A percentile compares a stretch with the other conserved stretches of the same genome.
These are phyloP conservation scores for Bos javanicus DNA, from an alignment of 2,113 vertebrate genomes.

Conservation along the genomic window DNA sequence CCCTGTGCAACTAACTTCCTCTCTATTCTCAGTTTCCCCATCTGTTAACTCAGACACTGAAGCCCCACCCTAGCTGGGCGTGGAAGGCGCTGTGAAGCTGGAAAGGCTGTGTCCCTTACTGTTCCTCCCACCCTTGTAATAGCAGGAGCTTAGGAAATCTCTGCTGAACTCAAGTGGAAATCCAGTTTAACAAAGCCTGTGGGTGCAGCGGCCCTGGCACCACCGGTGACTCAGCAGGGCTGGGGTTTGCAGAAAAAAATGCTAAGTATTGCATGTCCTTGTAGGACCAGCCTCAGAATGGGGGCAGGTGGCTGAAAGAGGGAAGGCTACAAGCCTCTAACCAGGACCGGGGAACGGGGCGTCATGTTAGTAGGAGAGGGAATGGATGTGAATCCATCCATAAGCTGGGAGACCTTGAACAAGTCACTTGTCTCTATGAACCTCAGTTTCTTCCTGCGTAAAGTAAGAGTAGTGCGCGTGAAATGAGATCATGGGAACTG, in stretches of 20 bases:
- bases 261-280: neutral
- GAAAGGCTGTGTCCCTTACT: neutral
- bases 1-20: neutral
- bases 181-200: slow-evolving; percentile 1
- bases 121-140: neutral
- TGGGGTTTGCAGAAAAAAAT: neutral
- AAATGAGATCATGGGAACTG: neutral
- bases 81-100: neutral
- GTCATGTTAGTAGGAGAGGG: neutral
- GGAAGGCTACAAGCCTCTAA: neutral
- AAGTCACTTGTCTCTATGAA: neutral
- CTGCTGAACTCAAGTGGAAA: neutral
- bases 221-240: neutral
- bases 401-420: neutral
- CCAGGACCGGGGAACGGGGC: neutral
- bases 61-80: neutral
- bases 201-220: neutral
- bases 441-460: neutral
- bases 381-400: neutral
- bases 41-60: neutral
- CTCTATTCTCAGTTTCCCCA: neutral
- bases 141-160: neutral
- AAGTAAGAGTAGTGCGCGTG: neutral
- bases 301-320: neutral
- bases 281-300: neutral